These are phyloP conservation scores for Equus przewalskii DNA, from an alignment of 2,113 vertebrate species.

Conservation along the genomic window DNA sequence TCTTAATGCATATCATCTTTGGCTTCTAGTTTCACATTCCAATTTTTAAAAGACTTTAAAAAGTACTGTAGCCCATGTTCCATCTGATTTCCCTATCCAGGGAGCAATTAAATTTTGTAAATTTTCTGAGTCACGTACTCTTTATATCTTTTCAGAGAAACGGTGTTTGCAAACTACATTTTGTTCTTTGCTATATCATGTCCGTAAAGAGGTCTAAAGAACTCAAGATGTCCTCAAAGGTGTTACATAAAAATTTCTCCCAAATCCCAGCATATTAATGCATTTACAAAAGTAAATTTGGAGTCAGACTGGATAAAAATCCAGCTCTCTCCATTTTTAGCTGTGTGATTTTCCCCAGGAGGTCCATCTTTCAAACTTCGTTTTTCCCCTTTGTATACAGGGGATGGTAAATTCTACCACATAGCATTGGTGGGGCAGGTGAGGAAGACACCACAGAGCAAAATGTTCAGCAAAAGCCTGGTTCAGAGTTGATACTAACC, in stretches of 20 bases:
- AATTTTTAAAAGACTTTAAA: background rate
- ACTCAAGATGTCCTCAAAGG: background rate
- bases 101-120: slow-evolving; percentile 9
- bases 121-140: slow-evolving; percentile 31
- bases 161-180: slow-evolving; percentile 8
- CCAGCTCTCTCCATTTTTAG: background rate
- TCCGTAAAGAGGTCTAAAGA: slow-evolving; percentile 39
- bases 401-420: background rate
- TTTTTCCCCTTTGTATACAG: background rate
- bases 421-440: background rate
- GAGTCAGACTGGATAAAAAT: background rate
- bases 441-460: background rate
- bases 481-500: background rate
- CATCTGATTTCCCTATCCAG: slow-evolving; percentile 52
- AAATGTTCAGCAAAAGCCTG: background rate
- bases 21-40: background rate
- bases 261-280: background rate
- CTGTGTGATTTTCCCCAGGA: background rate
- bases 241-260: background rate
- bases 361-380: background rate
- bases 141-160: slow-evolving; percentile 40
- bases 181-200: background rate
- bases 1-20: background rate
- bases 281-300: background rate
- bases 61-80: background rate